Conservation (phyloP, 2,888 invertebrate species). For the Escarpia spicata region DNA sequence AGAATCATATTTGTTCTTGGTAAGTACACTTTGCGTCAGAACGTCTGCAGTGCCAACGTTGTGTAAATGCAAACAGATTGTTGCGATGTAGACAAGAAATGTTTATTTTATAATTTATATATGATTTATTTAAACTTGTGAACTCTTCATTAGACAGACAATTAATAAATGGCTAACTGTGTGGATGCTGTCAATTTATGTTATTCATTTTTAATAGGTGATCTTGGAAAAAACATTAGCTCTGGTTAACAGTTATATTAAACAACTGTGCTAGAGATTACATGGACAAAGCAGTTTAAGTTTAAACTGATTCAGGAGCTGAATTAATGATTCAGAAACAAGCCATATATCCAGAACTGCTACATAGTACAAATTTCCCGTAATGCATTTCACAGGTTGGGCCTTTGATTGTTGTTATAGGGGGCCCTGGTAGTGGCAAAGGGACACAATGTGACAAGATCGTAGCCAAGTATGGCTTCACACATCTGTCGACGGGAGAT, state of each 20-base stretch:
- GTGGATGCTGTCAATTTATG: not conserved
- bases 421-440: slow-evolving; percentile 95
- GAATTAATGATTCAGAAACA: not conserved
- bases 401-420: slow-evolving; percentile 63
- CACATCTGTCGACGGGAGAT: slow-evolving; percentile 88
- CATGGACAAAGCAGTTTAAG: not conserved
- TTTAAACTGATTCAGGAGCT: not conserved
- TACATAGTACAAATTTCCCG: no score
- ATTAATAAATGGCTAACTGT: not conserved
- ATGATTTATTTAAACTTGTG: not conserved
- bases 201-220: not conserved
- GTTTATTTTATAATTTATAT: not conserved
- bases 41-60: not conserved
- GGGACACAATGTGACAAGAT: slow-evolving; percentile 95
- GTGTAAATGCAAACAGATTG: not conserved
- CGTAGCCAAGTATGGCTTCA: slow-evolving; percentile 90
- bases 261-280: not conserved
- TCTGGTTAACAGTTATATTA: not conserved
- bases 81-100: not conserved
- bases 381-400: not conserved
- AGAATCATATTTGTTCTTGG: slow-evolving; percentile 45
- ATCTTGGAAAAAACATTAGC: no score
- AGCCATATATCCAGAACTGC: not conserved
- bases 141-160: not conserved
- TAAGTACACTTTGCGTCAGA: slow-evolving; percentile 31